A percentile compares a stretch with the other conserved stretches of the same genome.
phyloP scores from a whole-genome alignment of 1,140 invertebrate species.

The Bombus soroeensis region DNA sequence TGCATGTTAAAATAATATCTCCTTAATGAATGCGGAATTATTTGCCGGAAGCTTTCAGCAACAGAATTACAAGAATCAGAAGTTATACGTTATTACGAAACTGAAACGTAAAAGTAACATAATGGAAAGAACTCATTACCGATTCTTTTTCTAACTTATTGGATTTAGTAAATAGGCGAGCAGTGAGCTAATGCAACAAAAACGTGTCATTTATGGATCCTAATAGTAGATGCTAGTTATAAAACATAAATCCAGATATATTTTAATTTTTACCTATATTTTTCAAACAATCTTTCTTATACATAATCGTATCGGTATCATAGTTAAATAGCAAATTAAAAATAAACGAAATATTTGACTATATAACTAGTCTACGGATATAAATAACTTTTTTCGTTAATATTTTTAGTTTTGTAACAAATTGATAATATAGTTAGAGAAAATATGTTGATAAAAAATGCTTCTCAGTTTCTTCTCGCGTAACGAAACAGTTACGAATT shows the following conservation, averaged over 20 bases:
- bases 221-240: not conserved
- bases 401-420: not conserved
- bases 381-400: not conserved
- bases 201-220: not conserved
- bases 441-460: not conserved
- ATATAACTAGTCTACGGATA: not conserved
- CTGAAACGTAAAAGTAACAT: not conserved
- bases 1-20: conserved; percentile 3
- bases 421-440: not conserved
- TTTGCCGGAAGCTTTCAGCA: not conserved
- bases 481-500: not conserved
- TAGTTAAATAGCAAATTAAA: not conserved
- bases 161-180: not conserved
- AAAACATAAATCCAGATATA: not conserved
- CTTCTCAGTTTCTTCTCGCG: not conserved
- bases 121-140: not conserved
- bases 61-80: not conserved
- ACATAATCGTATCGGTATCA: not conserved
- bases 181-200: not conserved
- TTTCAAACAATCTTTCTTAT: not conserved
- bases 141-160: not conserved
- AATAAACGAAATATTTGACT: not conserved
- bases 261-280: no score
- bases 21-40: not conserved
- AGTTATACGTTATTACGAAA: not conserved